Conservation (phyloP, 2,888 invertebrate genomes). For the Alentia gelatinosa region DNA sequence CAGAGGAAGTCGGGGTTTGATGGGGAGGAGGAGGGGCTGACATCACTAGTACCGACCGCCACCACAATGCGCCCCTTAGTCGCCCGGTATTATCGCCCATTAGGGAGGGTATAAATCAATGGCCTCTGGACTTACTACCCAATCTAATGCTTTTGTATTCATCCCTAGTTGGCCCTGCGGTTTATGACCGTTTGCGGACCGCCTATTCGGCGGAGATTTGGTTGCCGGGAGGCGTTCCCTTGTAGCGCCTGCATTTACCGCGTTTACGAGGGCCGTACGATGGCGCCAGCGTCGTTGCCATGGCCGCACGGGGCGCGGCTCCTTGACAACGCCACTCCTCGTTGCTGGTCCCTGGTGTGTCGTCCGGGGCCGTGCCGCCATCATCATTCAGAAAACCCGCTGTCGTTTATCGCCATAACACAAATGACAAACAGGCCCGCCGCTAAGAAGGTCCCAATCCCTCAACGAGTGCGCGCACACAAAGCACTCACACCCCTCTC, state of each 20-base stretch:
- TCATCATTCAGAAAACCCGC: slow-evolving; percentile 19
- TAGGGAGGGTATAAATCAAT: slow-evolving; percentile 36
- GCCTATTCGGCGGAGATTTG: slow-evolving; percentile 27
- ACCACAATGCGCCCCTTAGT: slow-evolving; percentile 7
- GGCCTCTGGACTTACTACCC: slow-evolving; percentile 12
- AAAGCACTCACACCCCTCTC: background rate
- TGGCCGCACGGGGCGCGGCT: background rate
- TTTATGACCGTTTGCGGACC: slow-evolving; percentile 45
- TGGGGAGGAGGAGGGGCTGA: background rate
- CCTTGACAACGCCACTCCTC: slow-evolving; percentile 11
- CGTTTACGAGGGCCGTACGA: background rate
- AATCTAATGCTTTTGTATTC: slow-evolving; percentile 48
- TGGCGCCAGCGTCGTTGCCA: slow-evolving; percentile 14
- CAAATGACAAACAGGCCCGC: slow-evolving; percentile 23
- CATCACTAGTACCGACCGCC: background rate
- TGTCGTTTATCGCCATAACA: slow-evolving; percentile 28
- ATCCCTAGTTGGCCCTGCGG: background rate
- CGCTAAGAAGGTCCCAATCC: background rate
- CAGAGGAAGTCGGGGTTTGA: background rate
- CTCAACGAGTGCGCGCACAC: background rate
- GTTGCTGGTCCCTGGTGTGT: slow-evolving; percentile 3
- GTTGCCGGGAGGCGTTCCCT: slow-evolving; percentile 29
- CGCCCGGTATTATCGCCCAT: slow-evolving; percentile 35
- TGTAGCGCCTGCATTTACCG: background rate
- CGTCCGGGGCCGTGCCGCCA: background rate